Conservation (phyloP, 2,888 invertebrate genomes). For the Pemphredon lugubris region DNA sequence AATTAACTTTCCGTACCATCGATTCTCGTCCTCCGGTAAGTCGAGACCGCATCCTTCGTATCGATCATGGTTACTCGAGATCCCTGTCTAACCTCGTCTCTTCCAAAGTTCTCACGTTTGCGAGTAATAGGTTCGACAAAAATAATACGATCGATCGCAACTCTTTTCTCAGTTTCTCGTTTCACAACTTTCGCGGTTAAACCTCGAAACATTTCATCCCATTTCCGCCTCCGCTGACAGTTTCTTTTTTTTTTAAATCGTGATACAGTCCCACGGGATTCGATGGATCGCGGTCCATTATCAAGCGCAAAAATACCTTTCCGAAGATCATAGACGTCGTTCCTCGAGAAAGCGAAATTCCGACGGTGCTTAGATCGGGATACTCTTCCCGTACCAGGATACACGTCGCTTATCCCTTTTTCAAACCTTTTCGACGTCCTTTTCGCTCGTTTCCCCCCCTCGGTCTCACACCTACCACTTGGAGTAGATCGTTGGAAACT, state of each 20-base stretch:
- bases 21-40: slow-evolving; percentile 5
- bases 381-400: slow-evolving; percentile 14
- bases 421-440: slow-evolving; percentile 11
- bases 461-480: slow-evolving; percentile 19
- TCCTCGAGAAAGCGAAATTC: slow-evolving; percentile 25
- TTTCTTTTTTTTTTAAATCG: too few species aligned
- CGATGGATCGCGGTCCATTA: slow-evolving; percentile 48
- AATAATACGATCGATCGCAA: neutral
- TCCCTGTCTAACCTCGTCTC: neutral
- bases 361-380: neutral
- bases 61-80: neutral
- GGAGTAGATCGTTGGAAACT: slow-evolving; percentile 61
- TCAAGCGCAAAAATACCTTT: slow-evolving; percentile 29
- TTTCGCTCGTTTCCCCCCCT: slow-evolving; percentile 29
- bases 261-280: slow-evolving; percentile 36
- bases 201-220: slow-evolving; percentile 1
- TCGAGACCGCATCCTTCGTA: slow-evolving; percentile 10
- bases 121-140: too few species aligned
- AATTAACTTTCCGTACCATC: slow-evolving; percentile 15
- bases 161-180: neutral
- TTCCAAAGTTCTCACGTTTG: too few species aligned
- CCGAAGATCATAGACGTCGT: slow-evolving; percentile 24
- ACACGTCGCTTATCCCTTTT: slow-evolving; percentile 15
- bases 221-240: too few species aligned
- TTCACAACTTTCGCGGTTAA: neutral